Percentiles rank a stretch among this genome's conserved stretches.
These are phyloP conservation scores for Ptilonorhynchus violaceus DNA, from an alignment of 2,113 vertebrate genomes.

Conservation along the genomic window DNA sequence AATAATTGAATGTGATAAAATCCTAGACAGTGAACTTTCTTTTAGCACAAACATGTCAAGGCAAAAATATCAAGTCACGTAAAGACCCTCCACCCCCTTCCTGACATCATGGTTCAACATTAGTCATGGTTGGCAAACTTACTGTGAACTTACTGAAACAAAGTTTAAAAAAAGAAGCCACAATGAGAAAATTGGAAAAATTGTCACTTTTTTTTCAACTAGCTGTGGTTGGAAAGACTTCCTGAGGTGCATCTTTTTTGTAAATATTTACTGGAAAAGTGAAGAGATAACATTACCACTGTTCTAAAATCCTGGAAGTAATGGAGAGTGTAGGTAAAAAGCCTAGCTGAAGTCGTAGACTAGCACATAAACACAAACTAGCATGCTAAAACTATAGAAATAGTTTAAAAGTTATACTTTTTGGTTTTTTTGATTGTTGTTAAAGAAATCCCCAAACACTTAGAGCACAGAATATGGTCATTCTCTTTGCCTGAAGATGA, in stretches of 20 bases:
- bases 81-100: conserved; percentile 17
- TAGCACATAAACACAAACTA: background rate
- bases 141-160: background rate
- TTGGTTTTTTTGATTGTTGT: background rate
- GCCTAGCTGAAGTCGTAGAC: background rate
- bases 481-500: background rate
- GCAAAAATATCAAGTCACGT: background rate
- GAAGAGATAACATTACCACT: background rate
- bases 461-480: background rate
- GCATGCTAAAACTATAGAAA: background rate
- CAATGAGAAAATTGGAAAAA: background rate
- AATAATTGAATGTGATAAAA: conserved; percentile 49
- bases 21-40: conserved; percentile 4
- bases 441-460: background rate
- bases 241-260: background rate
- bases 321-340: background rate
- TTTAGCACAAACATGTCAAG: conserved; percentile 44
- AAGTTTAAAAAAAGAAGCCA: background rate
- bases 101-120: conserved; percentile 39
- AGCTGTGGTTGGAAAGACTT: background rate
- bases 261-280: background rate
- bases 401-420: background rate
- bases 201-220: background rate
- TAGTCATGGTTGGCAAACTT: conserved; percentile 32
- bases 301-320: background rate